Evolutionary conservation across 35 echinoderm and acorn worm genomes (phyloP).

Genomic region (Apostichopus californicus): DNA sequence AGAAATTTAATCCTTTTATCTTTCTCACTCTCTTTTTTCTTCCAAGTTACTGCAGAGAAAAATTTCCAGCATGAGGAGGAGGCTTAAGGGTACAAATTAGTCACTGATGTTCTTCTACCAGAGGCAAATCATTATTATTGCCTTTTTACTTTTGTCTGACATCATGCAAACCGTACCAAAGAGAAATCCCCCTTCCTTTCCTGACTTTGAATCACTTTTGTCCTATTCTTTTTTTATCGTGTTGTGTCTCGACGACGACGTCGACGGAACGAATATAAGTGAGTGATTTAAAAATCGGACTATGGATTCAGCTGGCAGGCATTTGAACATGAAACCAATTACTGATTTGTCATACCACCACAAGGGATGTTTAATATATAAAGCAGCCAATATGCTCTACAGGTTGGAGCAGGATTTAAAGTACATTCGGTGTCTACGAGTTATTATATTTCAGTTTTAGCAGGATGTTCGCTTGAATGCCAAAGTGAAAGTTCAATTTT

Average conservation of each 20-base stretch:
- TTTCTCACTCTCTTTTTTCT: background rate
- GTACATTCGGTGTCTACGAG: too few relatives aligned
- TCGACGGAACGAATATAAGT: too few relatives aligned
- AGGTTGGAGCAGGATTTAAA: too few relatives aligned
- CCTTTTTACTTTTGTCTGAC: background rate
- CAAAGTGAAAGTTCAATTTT: too few relatives aligned
- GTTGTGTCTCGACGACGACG: too few relatives aligned
- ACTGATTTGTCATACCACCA: background rate
- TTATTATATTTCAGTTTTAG: too few relatives aligned
- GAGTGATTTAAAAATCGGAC: too few relatives aligned
- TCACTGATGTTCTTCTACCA: background rate
- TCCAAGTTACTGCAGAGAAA: background rate
- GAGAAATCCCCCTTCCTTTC: background rate
- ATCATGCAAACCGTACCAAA: background rate
- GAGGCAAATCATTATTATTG: background rate
- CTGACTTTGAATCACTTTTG: too few relatives aligned
- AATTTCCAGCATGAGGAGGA: background rate
- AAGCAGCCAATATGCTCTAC: background rate
- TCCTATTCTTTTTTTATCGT: too few relatives aligned
- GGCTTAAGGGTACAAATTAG: background rate
- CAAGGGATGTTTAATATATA: background rate
- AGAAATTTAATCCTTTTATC: background rate
- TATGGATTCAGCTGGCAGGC: too few relatives aligned
- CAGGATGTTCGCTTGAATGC: too few relatives aligned
- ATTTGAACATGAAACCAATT: constrained; percentile 35